These are phyloP conservation scores for Sorex fumeus DNA, from an alignment of 2,113 vertebrate genomes.

Conservation along the genomic window DNA sequence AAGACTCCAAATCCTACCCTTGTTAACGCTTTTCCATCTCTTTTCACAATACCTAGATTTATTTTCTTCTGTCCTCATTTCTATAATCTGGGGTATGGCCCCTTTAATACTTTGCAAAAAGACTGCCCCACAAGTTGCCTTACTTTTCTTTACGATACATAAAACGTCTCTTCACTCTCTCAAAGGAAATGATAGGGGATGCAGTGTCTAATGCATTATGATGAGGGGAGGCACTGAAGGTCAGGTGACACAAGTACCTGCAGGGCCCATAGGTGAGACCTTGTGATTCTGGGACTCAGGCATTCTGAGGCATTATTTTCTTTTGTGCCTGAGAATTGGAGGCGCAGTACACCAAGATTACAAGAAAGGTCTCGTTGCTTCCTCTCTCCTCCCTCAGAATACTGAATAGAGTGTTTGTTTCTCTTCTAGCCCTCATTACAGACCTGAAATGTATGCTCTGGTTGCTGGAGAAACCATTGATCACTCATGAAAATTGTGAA, in stretches of 20 bases:
- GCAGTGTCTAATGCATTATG: accelerated
- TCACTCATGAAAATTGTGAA: not conserved
- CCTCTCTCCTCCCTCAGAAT: not conserved
- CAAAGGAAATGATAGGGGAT: not conserved
- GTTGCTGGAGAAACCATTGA: not conserved
- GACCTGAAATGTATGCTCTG: not conserved
- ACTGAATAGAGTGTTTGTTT: not conserved
- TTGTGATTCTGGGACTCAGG: not conserved
- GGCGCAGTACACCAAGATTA: not conserved
- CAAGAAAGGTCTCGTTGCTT: not conserved
- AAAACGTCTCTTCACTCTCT: not conserved
- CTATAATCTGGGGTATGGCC: too few species aligned
- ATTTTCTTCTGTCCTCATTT: too few species aligned
- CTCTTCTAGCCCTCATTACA: not conserved
- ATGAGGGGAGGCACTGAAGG: not conserved
- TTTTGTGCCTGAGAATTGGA: not conserved
- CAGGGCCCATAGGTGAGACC: not conserved
- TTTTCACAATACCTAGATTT: too few species aligned
- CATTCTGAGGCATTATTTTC: not conserved
- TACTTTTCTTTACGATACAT: not conserved
- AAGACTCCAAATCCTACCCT: too few species aligned
- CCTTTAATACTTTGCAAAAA: too few species aligned
- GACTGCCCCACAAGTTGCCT: not conserved
- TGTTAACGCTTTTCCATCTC: too few species aligned
- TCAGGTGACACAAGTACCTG: not conserved